A percentile compares a stretch with the other conserved stretches of the same genome.
These are phyloP conservation scores for Stichopus chloronotus DNA, from an alignment of 35 echinoderm and acorn worm species.

Conservation along the genomic window DNA sequence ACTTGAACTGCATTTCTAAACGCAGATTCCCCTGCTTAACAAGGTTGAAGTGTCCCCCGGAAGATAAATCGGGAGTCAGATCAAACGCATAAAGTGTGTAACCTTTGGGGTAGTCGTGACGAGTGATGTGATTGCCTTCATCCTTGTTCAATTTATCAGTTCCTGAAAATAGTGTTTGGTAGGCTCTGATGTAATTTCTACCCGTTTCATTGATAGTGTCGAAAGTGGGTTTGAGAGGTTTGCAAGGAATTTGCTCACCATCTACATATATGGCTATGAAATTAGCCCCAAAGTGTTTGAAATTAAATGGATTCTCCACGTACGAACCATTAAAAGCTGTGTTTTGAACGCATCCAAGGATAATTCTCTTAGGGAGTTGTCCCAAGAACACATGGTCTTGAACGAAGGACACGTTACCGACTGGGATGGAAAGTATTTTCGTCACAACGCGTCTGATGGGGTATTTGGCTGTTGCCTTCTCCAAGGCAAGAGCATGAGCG, in stretches of 20 bases:
- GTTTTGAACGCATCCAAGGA: constrained; percentile 64
- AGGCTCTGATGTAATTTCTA: constrained; percentile 60
- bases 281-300: constrained; percentile 69
- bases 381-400: constrained; percentile 60
- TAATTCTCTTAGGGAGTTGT: constrained; percentile 53
- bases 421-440: constrained; percentile 56
- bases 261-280: constrained; percentile 65
- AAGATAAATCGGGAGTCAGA: constrained; percentile 65
- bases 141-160: constrained; percentile 72
- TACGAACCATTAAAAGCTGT: constrained; percentile 70
- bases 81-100: constrained; percentile 76
- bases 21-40: constrained; percentile 67
- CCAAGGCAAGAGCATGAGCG: constrained; percentile 32
- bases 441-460: constrained; percentile 51
- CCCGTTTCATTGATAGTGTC: not conserved
- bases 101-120: constrained; percentile 65
- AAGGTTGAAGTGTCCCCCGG: constrained; percentile 64
- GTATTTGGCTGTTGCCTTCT: constrained; percentile 61
- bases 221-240: constrained; percentile 69
- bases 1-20: constrained; percentile 63
- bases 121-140: constrained; percentile 70
- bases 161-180: constrained; percentile 48
- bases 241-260: constrained; percentile 75
- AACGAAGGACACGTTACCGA: constrained; percentile 50
- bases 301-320: constrained; percentile 70